Conservation (phyloP, 2,113 vertebrate genomes). For the Sterna hirundo region DNA sequence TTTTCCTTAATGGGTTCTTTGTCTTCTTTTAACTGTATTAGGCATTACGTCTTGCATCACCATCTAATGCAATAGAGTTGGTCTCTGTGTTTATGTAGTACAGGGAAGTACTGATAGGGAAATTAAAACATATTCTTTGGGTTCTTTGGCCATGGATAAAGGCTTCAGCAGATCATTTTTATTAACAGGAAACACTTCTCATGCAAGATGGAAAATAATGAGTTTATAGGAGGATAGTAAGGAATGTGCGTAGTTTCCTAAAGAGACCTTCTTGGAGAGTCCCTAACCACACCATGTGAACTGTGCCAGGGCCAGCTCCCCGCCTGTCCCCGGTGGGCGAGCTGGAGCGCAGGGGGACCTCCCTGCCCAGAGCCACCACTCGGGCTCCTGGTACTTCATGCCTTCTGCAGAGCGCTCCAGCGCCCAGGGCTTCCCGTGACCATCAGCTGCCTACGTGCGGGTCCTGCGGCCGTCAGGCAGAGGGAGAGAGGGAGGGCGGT, state of each 20-base stretch:
- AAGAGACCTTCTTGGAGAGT: neutral
- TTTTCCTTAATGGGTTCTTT: slow-evolving; percentile 54
- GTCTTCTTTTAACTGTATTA: slow-evolving; percentile 37
- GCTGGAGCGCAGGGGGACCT: neutral
- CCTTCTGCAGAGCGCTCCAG: fast-evolving
- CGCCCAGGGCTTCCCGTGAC: fast-evolving
- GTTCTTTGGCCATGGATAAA: neutral
- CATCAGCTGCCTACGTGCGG: neutral
- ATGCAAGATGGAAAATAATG: neutral
- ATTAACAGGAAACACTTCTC: neutral
- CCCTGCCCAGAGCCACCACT: fast-evolving
- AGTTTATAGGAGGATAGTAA: neutral
- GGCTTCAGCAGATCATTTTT: neutral
- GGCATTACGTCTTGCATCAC: slow-evolving; percentile 8
- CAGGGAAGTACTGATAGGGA: neutral
- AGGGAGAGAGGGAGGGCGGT: fast-evolving
- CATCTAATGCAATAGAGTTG: slow-evolving; percentile 5
- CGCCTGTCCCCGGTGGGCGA: neutral
- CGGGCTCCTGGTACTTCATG: neutral
- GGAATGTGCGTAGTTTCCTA: neutral
- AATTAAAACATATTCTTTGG: neutral
- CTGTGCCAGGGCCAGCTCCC: neutral
- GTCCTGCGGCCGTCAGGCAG: fast-evolving
- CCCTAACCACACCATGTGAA: fast-evolving
- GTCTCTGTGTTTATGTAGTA: neutral